These are phyloP conservation scores for Perizoma flavofasciatum DNA, from an alignment of 2,888 invertebrate species.

Conservation along the genomic window DNA sequence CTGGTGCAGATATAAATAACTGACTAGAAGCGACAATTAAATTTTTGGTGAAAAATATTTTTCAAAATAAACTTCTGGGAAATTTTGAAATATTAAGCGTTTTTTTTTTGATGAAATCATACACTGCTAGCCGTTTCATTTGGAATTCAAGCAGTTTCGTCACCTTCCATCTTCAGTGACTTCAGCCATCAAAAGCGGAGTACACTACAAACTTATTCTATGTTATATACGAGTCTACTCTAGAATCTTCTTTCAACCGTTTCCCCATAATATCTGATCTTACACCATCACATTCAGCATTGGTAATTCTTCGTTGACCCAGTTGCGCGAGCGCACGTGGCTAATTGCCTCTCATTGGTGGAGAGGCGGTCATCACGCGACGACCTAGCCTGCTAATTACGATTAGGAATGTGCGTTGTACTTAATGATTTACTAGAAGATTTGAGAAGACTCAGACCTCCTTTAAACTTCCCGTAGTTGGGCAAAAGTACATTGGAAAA, in stretches of 20 bases:
- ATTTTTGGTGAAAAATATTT: no score
- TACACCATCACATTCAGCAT: conserved; percentile 43
- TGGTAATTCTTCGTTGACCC: conserved; percentile 63
- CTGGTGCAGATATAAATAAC: conserved; percentile 4
- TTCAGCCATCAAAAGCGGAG: no score
- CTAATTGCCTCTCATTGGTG: conserved; percentile 68
- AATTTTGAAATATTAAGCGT: no score
- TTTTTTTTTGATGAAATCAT: no score
- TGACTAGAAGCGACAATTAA: conserved; percentile 11
- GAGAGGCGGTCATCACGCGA: conserved; percentile 52
- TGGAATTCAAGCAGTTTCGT: no score
- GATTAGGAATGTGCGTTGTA: conserved; percentile 30
- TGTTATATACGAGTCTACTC: not conserved
- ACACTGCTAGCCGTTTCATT: no score
- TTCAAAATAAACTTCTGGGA: no score
- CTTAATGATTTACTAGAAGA: conserved; percentile 14
- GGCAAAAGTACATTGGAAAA: no score
- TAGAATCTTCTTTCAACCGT: conserved; percentile 13
- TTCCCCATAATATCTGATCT: conserved; percentile 15
- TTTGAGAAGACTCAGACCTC: no score
- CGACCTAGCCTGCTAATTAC: conserved; percentile 62
- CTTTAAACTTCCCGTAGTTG: not conserved
- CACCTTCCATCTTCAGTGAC: no score
- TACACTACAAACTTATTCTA: no score
- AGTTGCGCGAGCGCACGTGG: conserved; percentile 56